Evolutionary conservation across 2,797 vertebrate genomes (phyloP).

Genomic region (Pempheris klunzingeri): DNA sequence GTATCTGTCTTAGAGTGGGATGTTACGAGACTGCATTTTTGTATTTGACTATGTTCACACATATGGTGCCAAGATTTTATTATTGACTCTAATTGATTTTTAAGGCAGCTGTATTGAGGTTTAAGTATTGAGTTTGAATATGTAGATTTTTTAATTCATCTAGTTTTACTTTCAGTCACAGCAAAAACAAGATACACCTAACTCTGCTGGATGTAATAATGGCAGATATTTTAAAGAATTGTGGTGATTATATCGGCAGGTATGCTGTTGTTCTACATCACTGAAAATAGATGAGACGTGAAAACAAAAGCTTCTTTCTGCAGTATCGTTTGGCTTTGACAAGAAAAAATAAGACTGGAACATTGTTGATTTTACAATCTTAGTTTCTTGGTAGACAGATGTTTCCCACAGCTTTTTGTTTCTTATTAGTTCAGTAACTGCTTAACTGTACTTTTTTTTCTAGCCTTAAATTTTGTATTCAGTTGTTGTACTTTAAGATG

Average conservation of each 20-base stretch:
- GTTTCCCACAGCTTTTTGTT: not conserved
- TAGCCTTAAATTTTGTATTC: too few relatives aligned
- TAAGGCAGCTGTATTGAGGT: not conserved
- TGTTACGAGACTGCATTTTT: not conserved
- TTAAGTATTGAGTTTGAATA: too few relatives aligned
- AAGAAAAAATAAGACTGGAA: not conserved
- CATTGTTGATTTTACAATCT: not conserved
- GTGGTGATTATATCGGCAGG: not conserved
- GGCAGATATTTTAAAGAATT: not conserved
- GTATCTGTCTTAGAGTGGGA: not conserved
- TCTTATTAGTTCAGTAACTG: not conserved
- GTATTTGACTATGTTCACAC: not conserved
- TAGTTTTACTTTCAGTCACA: not conserved
- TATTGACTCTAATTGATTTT: not conserved
- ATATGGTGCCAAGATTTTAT: not conserved
- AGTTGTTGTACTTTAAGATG: not conserved
- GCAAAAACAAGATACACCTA: not conserved
- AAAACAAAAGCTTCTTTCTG: not conserved
- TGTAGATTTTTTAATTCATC: not conserved
- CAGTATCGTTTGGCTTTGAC: not conserved
- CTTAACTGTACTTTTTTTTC: not conserved
- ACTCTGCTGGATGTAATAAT: not conserved
- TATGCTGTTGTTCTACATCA: not conserved
- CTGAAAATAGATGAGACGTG: not conserved
- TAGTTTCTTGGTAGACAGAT: not conserved